phyloP scores from a whole-genome alignment of 2,797 vertebrate genomes.

The Melanotaenia trifasciata region DNA sequence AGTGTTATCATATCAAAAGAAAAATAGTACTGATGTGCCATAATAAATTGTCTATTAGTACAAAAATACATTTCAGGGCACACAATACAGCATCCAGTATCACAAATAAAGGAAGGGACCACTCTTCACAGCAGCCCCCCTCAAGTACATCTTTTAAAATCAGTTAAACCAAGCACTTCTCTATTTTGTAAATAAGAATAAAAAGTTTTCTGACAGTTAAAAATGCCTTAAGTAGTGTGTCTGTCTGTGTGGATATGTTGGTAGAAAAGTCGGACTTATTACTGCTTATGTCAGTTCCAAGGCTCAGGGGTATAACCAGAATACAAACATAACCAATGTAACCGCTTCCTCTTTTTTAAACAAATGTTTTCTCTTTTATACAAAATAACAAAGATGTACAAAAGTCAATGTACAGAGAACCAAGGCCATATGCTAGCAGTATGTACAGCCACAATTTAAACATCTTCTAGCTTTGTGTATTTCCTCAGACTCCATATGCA shows the following conservation, averaged over 20 bases:
- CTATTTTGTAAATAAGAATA: constrained; percentile 89
- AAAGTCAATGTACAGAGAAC: constrained; percentile 99
- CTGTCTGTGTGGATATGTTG: constrained; percentile 81
- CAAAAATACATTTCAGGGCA: constrained; percentile 99
- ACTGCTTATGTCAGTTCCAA: constrained; percentile 98
- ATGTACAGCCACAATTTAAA: constrained; percentile 96
- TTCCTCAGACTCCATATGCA: constrained; percentile 91
- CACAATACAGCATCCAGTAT: constrained; percentile 98
- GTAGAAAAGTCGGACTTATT: constrained; percentile 98
- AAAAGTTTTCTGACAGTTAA: constrained; percentile 97
- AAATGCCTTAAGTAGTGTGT: constrained; percentile 92
- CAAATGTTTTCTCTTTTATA: constrained; percentile 95
- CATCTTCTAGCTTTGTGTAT: constrained; percentile 84
- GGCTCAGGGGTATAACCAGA: constrained; percentile 96
- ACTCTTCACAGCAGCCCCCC: constrained; percentile 91
- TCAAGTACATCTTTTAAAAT: constrained; percentile 93
- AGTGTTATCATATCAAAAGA: constrained; percentile 96
- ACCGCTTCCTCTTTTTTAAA: constrained; percentile 85
- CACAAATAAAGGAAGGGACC: constrained; percentile 96
- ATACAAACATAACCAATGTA: constrained; percentile 94
- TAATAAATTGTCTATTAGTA: constrained; percentile 99
- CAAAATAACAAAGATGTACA: constrained; percentile 99
- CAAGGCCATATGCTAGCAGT: constrained; percentile 98
- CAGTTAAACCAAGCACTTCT: constrained; percentile 94
- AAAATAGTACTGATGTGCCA: constrained; percentile 96